Evolutionary conservation across 2,797 vertebrate genomes (phyloP).

Genomic region (Australoheros facetus): DNA sequence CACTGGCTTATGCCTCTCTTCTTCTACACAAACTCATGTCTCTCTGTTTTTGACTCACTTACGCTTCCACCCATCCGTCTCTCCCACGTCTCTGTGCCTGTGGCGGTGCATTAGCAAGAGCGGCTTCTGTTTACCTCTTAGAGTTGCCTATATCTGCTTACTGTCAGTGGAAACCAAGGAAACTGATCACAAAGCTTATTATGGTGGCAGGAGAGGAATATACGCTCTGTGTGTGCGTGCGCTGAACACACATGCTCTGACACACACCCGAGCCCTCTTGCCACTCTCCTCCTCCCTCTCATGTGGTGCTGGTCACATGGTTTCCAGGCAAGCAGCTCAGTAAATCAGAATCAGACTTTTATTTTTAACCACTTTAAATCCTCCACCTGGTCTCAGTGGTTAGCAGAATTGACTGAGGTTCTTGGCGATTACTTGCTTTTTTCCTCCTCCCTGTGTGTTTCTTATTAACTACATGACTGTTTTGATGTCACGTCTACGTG

Average conservation of each 20-base stretch:
- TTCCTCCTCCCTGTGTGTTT: conserved; percentile 24
- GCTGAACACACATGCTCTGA: conserved; percentile 13
- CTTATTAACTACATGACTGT: conserved; percentile 12
- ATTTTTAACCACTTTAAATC: conserved; percentile 83
- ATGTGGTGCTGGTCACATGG: conserved; percentile 85
- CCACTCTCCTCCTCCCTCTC: conserved; percentile 58
- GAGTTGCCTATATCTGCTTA: conserved; percentile 76
- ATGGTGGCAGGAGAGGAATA: conserved; percentile 61
- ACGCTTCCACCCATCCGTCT: conserved; percentile 28
- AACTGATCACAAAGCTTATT: conserved; percentile 82
- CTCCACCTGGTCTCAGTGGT: conserved; percentile 64
- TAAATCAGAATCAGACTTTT: conserved; percentile 83
- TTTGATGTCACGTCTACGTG: neutral
- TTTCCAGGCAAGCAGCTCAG: conserved; percentile 81
- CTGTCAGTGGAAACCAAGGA: conserved; percentile 79
- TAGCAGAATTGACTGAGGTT: conserved; percentile 53
- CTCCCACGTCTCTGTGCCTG: conserved; percentile 40
- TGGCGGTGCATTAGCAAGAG: conserved; percentile 58
- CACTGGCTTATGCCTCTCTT: conserved; percentile 16
- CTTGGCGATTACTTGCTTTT: conserved; percentile 29
- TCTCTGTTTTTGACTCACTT: conserved; percentile 34
- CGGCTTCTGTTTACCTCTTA: conserved; percentile 73
- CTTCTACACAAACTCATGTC: conserved; percentile 30
- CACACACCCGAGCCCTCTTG: conserved; percentile 10
- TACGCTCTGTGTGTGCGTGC: conserved; percentile 43